Evolutionary conservation across 2,113 vertebrate species (phyloP).

Genomic region (Vulpes lagopus): DNA sequence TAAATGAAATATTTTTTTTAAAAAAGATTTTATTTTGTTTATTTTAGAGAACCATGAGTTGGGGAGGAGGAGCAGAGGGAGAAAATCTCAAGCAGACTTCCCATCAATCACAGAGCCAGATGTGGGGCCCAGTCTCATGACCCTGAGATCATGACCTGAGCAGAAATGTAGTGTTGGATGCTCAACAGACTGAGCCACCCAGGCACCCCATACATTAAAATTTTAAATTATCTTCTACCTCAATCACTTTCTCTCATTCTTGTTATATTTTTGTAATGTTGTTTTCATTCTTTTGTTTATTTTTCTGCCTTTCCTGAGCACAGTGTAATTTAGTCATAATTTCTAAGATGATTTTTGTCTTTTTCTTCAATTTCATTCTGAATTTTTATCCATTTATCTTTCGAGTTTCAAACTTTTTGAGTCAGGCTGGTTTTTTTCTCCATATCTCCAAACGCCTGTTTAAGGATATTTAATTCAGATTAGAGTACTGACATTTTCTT

Average conservation of each 20-base stretch:
- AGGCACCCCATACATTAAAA: background rate
- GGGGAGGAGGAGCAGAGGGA: background rate
- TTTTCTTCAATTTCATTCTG: background rate
- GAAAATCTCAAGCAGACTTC: background rate
- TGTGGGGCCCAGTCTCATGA: background rate
- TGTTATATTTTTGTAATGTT: background rate
- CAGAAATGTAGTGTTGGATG: background rate
- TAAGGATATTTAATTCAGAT: slow-evolving; percentile 40
- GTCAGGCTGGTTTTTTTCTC: background rate
- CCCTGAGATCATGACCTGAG: background rate
- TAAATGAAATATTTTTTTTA: no score
- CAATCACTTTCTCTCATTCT: background rate
- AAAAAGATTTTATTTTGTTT: background rate
- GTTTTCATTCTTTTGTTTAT: slow-evolving; percentile 13
- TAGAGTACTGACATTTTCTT: background rate
- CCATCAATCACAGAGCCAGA: background rate
- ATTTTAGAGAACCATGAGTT: background rate
- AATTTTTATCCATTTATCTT: background rate
- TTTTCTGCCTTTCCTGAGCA: background rate
- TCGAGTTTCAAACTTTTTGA: slow-evolving; percentile 46
- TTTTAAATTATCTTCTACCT: background rate
- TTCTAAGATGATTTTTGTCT: background rate
- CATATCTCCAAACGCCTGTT: background rate
- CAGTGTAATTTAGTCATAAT: background rate
- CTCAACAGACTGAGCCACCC: background rate